A percentile compares a stretch with the other conserved stretches of the same genome.
These are phyloP conservation scores for Agapornis roseicollis DNA, from an alignment of 2,113 vertebrate genomes.

Conservation along the genomic window DNA sequence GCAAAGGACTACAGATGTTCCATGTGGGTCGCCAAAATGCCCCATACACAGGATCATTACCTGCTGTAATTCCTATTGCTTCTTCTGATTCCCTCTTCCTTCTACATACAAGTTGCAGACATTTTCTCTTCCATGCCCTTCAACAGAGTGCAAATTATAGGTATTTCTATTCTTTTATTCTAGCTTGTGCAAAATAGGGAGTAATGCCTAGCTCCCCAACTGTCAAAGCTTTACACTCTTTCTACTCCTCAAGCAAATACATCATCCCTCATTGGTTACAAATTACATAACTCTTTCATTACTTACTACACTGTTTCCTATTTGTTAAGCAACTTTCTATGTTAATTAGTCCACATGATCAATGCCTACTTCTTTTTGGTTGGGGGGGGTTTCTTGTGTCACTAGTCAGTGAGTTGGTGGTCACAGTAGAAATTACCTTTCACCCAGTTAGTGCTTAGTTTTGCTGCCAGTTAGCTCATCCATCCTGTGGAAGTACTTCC, in stretches of 20 bases:
- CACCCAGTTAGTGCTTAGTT: background rate
- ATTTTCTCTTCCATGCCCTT: background rate
- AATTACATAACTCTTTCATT: background rate
- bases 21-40: background rate
- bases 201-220: background rate
- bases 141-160: background rate
- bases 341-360: background rate
- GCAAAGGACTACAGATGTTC: background rate
- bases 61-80: background rate
- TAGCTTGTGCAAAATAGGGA: background rate
- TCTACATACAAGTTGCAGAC: background rate
- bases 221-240: background rate
- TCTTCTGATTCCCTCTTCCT: background rate
- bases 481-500: background rate
- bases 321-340: background rate
- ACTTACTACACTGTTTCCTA: background rate
- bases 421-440: background rate
- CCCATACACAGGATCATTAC: background rate
- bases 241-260: background rate
- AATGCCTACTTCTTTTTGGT: background rate
- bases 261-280: background rate
- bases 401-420: background rate
- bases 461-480: background rate
- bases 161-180: background rate
- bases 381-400: background rate